phyloP scores from a whole-genome alignment of 2,113 vertebrate genomes.

The Clarias batrachus region DNA sequence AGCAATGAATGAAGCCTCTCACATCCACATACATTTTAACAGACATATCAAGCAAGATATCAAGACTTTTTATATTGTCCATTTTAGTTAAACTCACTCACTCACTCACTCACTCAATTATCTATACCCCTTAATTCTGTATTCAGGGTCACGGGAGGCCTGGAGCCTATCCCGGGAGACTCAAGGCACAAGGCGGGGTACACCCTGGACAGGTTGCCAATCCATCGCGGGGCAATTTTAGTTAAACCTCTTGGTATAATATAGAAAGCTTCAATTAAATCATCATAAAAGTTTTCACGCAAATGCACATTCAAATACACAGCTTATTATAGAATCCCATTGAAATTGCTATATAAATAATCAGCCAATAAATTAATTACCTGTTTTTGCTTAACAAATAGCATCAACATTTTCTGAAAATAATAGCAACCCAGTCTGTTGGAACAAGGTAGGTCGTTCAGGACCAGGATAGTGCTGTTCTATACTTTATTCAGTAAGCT shows the following conservation, averaged over 20 bases:
- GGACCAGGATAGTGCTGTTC: constrained; percentile 40
- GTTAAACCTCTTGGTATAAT: neutral
- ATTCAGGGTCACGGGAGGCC: too few relatives aligned
- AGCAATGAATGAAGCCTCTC: constrained; percentile 18
- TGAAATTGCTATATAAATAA: constrained; percentile 48
- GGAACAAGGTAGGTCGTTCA: constrained; percentile 51
- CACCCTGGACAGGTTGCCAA: too few relatives aligned
- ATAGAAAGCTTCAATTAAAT: neutral
- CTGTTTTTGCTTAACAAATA: constrained; percentile 34
- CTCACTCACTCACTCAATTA: too few relatives aligned
- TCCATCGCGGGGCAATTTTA: neutral
- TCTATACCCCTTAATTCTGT: too few relatives aligned
- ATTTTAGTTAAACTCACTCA: neutral
- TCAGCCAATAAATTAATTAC: constrained; percentile 29
- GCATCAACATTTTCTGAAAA: constrained; percentile 49
- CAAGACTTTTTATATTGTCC: neutral
- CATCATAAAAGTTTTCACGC: neutral
- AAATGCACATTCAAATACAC: neutral
- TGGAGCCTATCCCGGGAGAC: too few relatives aligned
- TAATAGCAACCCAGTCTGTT: constrained; percentile 51
- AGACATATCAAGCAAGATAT: neutral
- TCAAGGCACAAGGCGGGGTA: too few relatives aligned
- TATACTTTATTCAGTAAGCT: constrained; percentile 38
- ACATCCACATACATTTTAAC: neutral
- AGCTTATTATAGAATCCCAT: constrained; percentile 25